A percentile compares a stretch with the other conserved stretches of the same genome.
phyloP scores from a whole-genome alignment of 92 coral and sea anemone species.

The Zoanthus sociatus region DNA sequence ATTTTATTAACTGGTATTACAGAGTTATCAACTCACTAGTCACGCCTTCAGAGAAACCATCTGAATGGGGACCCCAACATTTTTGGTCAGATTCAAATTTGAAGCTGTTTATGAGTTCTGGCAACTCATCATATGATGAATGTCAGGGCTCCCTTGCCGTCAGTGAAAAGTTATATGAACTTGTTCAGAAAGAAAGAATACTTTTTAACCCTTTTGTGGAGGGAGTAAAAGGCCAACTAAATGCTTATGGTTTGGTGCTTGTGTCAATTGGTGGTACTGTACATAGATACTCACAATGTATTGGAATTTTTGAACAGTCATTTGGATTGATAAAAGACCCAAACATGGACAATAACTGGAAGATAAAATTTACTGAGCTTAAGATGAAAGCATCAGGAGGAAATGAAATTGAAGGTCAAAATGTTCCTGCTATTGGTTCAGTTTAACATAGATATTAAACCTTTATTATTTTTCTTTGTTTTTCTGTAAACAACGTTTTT shows the following conservation, averaged over 20 bases:
- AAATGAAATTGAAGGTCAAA: slow-evolving; percentile 56
- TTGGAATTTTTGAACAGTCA: slow-evolving; percentile 95
- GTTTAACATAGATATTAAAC: background rate
- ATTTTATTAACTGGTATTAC: slow-evolving; percentile 92
- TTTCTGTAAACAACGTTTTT: too few relatives aligned
- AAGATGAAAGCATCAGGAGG: slow-evolving; percentile 80
- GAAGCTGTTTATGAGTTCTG: slow-evolving; percentile 72
- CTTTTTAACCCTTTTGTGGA: slow-evolving; percentile 78
- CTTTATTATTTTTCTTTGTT: background rate
- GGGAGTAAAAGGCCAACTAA: slow-evolving; percentile 77
- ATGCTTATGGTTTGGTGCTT: slow-evolving; percentile 87
- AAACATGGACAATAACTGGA: slow-evolving; percentile 90
- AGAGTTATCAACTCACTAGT: slow-evolving; percentile 66
- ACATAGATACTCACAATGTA: slow-evolving; percentile 77
- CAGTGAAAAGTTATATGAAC: slow-evolving; percentile 80
- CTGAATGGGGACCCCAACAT: slow-evolving; percentile 94
- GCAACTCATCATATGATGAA: slow-evolving; percentile 60
- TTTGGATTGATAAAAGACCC: slow-evolving; percentile 97
- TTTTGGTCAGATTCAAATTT: slow-evolving; percentile 92
- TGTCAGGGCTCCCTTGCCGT: slow-evolving; percentile 82
- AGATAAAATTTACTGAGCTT: slow-evolving; percentile 92
- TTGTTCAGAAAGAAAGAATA: slow-evolving; percentile 78
- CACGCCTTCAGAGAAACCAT: slow-evolving; percentile 8
- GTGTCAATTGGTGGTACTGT: slow-evolving; percentile 93
- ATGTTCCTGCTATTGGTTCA: slow-evolving; percentile 35